Percentiles rank a stretch among this genome's conserved stretches.
These are phyloP conservation scores for Choristoneura rosaceana DNA, from an alignment of 2,888 invertebrate genomes.

Conservation along the genomic window DNA sequence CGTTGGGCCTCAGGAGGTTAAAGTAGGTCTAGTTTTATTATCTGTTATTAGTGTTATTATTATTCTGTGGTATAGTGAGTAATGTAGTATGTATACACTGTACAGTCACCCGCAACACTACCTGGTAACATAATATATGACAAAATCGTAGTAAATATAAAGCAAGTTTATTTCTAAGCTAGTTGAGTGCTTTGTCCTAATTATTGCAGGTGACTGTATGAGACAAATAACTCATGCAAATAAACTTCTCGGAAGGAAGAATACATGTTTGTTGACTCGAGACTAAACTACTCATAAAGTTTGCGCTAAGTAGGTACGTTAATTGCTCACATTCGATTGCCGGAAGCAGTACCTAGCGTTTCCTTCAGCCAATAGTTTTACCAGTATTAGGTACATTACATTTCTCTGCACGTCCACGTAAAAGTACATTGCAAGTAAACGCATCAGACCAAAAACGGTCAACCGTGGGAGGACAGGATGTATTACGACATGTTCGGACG, in stretches of 20 bases:
- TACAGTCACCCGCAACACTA: too few species aligned
- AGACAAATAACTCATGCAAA: slow-evolving; percentile 1
- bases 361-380: slow-evolving; percentile 15
- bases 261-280: not conserved
- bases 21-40: too few species aligned
- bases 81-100: too few species aligned
- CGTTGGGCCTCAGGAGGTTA: too few species aligned
- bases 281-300: not conserved
- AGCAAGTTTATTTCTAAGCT: too few species aligned
- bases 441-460: slow-evolving; percentile 25
- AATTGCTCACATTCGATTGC: not conserved
- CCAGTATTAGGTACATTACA: slow-evolving; percentile 19
- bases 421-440: slow-evolving; percentile 1
- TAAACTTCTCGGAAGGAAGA: slow-evolving; percentile 37
- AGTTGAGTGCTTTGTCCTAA: too few species aligned
- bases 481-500: slow-evolving; percentile 26
- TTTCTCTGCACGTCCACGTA: slow-evolving; percentile 37
- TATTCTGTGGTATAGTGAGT: too few species aligned
- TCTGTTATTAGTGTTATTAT: too few species aligned
- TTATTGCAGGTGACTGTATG: not conserved
- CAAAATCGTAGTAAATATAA: too few species aligned
- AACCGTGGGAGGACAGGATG: slow-evolving; percentile 31
- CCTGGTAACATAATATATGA: too few species aligned
- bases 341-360: slow-evolving; percentile 34
- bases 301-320: not conserved